Conservation (phyloP, 2,888 invertebrate genomes). For the Trichopria drosophilae region DNA sequence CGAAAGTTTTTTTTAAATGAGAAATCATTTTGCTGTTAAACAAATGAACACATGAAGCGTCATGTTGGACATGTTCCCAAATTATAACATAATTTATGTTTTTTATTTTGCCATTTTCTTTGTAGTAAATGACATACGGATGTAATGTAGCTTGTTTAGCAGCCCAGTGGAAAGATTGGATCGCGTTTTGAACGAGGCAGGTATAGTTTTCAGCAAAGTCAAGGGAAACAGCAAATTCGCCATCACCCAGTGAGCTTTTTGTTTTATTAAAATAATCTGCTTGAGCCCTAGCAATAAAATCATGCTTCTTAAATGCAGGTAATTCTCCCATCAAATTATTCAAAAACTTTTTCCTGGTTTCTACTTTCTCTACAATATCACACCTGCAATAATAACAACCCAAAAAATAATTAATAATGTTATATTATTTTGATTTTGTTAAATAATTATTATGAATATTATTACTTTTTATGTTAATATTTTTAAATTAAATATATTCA, state of each 20-base stretch:
- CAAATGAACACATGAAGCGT: conserved; percentile 3
- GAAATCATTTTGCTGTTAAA: conserved; percentile 2
- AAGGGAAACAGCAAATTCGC: too few species aligned
- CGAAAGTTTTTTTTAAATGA: too few species aligned
- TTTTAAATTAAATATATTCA: not conserved
- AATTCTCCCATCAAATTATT: conserved; percentile 15
- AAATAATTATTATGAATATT: too few species aligned
- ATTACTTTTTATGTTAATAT: not conserved
- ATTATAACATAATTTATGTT: conserved; percentile 12
- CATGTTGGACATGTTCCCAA: conserved; percentile 5
- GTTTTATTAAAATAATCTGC: too few species aligned
- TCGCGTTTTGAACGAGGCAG: conserved; percentile 23
- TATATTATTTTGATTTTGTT: too few species aligned
- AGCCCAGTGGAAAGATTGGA: conserved; percentile 27
- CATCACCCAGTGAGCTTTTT: not conserved
- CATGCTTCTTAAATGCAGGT: conserved; percentile 1
- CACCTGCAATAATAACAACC: conserved; percentile 17
- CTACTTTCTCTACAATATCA: conserved; percentile 17
- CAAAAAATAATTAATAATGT: too few species aligned
- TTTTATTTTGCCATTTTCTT: too few species aligned
- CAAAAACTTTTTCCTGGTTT: conserved; percentile 20
- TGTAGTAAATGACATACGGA: conserved; percentile 25
- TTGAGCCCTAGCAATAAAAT: conserved; percentile 6
- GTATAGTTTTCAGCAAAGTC: too few species aligned
- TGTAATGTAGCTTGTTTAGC: conserved; percentile 24